phyloP scores from a whole-genome alignment of 2,113 vertebrate genomes.

The Falco punctatus region DNA sequence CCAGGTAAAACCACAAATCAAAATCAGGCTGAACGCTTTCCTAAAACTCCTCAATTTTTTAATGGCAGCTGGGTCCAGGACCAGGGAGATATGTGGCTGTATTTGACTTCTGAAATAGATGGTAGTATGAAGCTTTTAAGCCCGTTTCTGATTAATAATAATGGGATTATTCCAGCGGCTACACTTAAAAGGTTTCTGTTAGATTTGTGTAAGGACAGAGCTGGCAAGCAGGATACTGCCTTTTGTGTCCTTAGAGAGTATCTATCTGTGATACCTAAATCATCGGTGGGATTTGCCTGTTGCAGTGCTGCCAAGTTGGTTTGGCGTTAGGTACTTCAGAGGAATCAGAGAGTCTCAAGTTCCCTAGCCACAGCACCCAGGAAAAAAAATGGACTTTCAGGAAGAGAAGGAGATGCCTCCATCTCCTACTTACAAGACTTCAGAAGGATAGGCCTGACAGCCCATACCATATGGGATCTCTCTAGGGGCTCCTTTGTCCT shows the following conservation, averaged over 20 bases:
- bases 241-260: not conserved
- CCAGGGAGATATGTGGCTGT: not conserved
- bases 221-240: not conserved
- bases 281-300: not conserved
- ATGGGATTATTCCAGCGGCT: not conserved
- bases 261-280: not conserved
- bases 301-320: not conserved
- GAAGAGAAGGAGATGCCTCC: not conserved
- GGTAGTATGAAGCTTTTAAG: not conserved
- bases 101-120: not conserved
- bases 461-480: not conserved
- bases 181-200: not conserved
- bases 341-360: accelerated
- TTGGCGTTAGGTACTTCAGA: not conserved
- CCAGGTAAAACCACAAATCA: not conserved
- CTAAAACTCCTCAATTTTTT: not conserved
- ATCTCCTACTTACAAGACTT: not conserved
- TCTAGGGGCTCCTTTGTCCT: not conserved
- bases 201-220: not conserved
- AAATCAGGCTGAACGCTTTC: not conserved
- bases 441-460: not conserved
- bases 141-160: not conserved
- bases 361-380: not conserved
- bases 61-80: not conserved
- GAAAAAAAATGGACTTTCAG: not conserved